Evolutionary conservation across 2,888 invertebrate species (phyloP), one percentile per base, ranked within the genome.

Genomic region (Perizoma affinitatum): DNA sequence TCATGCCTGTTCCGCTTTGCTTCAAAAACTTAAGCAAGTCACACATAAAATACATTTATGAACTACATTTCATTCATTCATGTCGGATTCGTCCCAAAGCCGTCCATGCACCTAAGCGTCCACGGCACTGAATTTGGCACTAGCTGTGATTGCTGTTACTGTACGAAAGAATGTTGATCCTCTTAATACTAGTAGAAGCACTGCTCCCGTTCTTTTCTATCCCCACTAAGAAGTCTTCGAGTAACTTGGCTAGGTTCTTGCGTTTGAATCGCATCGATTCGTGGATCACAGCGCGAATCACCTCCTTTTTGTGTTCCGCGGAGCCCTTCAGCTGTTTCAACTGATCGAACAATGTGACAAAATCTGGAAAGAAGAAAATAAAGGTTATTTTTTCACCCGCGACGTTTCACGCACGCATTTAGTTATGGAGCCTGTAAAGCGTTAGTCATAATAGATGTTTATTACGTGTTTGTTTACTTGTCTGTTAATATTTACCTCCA

Each of bases 181-280:
- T 79, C 71, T 87, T 88, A 69, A 87, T 76, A 67, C 74, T 83
- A 65, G 86, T 79, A 6, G 88, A 87, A 71, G 89, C 87, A 82
- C 90, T 90, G 77, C 86, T 93, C 43, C 93, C 93, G 68, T 93
- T 93, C 74, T 82, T 90, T 74, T 93, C 93, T 66, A 93, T 79
- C 62, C 91, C 90, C 63, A 86, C 87, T 71, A 94, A 79, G 80
- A 94, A 94, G 77, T 96, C 95, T 83, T 96, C 95, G 64, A 96
- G 88, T 61, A 95, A 82, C 75, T 93, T 93, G 38, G 95, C 96
- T 67, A 96, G 90, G 70, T 94, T 93, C 80, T 95, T 95, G 72
- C 96, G 93, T 83, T 96, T 97, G 85, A 96, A 97, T 74, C 96
- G 92, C 72, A 96, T 88, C 48, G 96, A 95, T 90, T 97, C 96